These are phyloP conservation scores for Bufo bufo DNA, from an alignment of 2,113 vertebrate species.

Conservation along the genomic window DNA sequence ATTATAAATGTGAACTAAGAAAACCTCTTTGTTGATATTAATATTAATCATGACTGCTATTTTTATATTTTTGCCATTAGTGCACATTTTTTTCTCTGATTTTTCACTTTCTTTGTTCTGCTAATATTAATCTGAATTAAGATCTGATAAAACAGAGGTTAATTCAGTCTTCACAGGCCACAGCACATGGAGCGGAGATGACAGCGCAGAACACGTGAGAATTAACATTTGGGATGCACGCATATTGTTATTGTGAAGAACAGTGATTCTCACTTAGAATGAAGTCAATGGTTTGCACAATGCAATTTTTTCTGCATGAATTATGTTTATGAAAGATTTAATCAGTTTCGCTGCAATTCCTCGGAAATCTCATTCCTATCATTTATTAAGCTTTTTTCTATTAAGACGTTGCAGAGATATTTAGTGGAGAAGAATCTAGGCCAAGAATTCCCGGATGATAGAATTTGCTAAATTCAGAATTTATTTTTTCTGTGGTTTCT, in stretches of 20 bases:
- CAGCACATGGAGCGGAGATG: slow-evolving; percentile 16
- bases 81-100: neutral
- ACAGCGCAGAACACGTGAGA: neutral
- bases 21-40: neutral
- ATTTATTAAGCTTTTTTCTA: neutral
- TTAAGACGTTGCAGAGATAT: neutral
- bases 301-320: slow-evolving; percentile 32
- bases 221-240: slow-evolving; percentile 17
- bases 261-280: slow-evolving; percentile 37
- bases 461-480: neutral
- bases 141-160: neutral
- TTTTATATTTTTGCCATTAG: neutral
- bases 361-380: neutral
- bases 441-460: neutral
- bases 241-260: slow-evolving; percentile 24
- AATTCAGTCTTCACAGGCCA: slow-evolving; percentile 2
- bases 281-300: neutral
- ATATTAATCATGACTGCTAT: neutral
- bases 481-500: neutral
- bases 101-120: neutral
- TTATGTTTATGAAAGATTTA: slow-evolving; percentile 21
- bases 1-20: neutral
- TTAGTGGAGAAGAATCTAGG: neutral
- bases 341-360: neutral
- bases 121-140: neutral